Evolutionary conservation across 2,113 vertebrate genomes (phyloP).

Genomic region (Nestor notabilis): DNA sequence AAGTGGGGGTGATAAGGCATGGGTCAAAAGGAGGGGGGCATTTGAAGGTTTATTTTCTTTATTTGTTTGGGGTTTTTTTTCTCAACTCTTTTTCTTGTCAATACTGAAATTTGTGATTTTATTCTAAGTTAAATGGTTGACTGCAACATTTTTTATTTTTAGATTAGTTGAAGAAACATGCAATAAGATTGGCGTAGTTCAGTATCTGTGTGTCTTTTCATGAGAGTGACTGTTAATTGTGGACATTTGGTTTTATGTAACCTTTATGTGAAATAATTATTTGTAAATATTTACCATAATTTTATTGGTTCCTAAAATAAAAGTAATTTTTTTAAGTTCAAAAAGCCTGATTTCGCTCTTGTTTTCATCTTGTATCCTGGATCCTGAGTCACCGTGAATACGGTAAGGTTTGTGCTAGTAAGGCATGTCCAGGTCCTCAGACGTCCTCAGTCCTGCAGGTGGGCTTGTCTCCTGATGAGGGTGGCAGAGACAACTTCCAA

Average conservation of each 20-base stretch:
- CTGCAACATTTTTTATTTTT: slow-evolving; percentile 87
- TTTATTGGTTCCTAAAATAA: slow-evolving; percentile 99
- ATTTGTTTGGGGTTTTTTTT: slow-evolving; percentile 66
- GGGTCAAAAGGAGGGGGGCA: slow-evolving; percentile 28
- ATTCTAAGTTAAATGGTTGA: slow-evolving; percentile 92
- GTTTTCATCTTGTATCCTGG: neutral
- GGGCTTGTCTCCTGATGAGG: neutral
- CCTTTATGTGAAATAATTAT: slow-evolving; percentile 99
- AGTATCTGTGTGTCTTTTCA: slow-evolving; percentile 93
- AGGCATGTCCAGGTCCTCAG: neutral
- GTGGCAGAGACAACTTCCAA: neutral
- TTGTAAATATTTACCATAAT: slow-evolving; percentile 99
- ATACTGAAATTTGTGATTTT: slow-evolving; percentile 80
- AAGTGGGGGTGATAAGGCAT: slow-evolving; percentile 42
- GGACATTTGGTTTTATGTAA: slow-evolving; percentile 96
- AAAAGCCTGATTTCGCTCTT: slow-evolving; percentile 1
- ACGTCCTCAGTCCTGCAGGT: neutral
- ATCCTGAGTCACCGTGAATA: neutral
- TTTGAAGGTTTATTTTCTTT: slow-evolving; percentile 66
- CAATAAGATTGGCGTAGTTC: slow-evolving; percentile 89
- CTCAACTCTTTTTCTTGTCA: slow-evolving; percentile 62
- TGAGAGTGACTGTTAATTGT: slow-evolving; percentile 98
- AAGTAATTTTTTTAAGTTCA: slow-evolving; percentile 98
- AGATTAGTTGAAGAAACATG: slow-evolving; percentile 90
- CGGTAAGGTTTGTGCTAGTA: accelerated